phyloP scores from a whole-genome alignment of 2,113 vertebrate genomes.

The Pionites leucogaster region DNA sequence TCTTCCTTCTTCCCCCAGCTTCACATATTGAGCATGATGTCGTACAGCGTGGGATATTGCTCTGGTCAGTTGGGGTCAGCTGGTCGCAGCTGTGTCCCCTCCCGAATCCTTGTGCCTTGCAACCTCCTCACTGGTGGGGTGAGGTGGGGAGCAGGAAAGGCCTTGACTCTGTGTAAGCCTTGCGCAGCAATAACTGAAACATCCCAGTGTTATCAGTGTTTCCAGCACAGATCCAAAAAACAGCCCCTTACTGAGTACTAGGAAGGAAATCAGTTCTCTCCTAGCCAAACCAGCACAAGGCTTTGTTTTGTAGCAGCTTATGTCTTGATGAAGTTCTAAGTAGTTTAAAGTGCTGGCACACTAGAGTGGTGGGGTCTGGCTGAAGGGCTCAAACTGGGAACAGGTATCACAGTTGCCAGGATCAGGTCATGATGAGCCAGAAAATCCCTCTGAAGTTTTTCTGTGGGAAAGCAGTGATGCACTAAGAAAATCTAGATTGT shows the following conservation, averaged over 20 bases:
- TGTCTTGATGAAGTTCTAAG: background rate
- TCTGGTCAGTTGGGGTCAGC: background rate
- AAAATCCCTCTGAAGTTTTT: background rate
- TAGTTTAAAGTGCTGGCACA: background rate
- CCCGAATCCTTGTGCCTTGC: background rate
- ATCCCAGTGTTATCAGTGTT: background rate
- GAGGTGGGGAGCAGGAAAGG: background rate
- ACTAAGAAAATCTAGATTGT: background rate
- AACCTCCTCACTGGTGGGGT: background rate
- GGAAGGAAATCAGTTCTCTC: background rate
- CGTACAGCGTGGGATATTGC: too few relatives aligned
- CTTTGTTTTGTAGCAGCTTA: background rate
- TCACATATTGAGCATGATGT: background rate
- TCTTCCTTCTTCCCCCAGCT: background rate
- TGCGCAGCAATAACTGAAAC: background rate
- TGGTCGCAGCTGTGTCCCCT: background rate
- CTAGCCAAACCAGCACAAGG: background rate
- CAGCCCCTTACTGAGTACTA: background rate
- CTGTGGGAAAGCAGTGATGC: background rate
- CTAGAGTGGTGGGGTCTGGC: background rate
- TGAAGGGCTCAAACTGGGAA: background rate
- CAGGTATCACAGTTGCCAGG: background rate
- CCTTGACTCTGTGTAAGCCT: background rate
- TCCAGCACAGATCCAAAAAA: background rate
- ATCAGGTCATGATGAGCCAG: background rate